These are phyloP conservation scores for Sciurus niger DNA, from an alignment of 2,113 vertebrate species.

Conservation along the genomic window DNA sequence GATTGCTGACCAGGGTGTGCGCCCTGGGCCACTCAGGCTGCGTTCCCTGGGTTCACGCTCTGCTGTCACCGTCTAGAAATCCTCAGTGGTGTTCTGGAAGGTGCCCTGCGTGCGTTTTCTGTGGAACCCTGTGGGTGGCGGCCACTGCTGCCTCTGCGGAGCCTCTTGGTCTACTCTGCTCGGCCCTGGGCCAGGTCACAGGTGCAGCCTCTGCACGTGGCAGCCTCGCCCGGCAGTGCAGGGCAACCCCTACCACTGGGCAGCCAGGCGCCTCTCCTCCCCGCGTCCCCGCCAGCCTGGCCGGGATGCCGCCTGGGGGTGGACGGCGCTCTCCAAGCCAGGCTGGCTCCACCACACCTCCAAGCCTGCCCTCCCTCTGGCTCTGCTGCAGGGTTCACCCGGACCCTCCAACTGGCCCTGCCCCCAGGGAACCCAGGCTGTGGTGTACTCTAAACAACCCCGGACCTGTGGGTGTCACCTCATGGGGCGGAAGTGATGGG, in stretches of 20 bases:
- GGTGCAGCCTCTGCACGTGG: too few species aligned
- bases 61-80: neutral
- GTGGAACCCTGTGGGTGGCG: neutral
- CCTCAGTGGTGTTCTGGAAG: neutral
- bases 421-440: neutral
- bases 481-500: neutral
- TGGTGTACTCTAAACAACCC: neutral
- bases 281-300: too few species aligned
- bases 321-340: too few species aligned
- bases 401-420: too few species aligned
- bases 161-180: rapidly evolving
- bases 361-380: neutral
- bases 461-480: neutral
- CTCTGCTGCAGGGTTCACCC: neutral
- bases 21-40: too few species aligned
- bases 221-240: too few species aligned
- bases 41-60: too few species aligned
- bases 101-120: neutral
- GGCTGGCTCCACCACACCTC: too few species aligned
- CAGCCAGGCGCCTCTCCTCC: too few species aligned
- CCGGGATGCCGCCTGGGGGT: too few species aligned
- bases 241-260: neutral
- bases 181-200: rapidly evolving
- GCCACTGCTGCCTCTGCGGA: too few species aligned
- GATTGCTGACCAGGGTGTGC: too few species aligned